Base-by-base conservation (phyloP, 2,797 vertebrate species). In the Serranus cabrilla region DNA sequence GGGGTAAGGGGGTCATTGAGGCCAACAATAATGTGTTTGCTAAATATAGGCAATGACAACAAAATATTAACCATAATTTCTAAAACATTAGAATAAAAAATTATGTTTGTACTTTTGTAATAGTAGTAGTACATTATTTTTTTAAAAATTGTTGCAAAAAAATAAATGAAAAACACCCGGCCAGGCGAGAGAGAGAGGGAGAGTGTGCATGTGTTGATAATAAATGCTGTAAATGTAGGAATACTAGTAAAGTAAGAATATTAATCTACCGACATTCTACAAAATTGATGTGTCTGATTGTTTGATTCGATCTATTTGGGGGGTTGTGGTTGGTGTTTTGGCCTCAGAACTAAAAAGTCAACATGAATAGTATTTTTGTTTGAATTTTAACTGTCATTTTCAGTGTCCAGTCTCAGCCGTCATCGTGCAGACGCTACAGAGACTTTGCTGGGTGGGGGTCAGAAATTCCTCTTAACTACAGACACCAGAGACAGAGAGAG, bases 381-480 rank as follows among this genome's bases (percentile, higher is more conserved):
- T 34, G 1, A 23, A 21, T 57, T 40, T 16, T 20, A 56, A 40
- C 17, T 49, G 49, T 68, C 47, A 49, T 17, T 55, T 18, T 31
- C 47, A 54, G 47, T 23, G 40, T 56, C 75, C 64, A 39, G 70
- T 31, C 45, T 42, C 27, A 40, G 13, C 20, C 42, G 70, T 20
- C 75, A 27, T 50, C 39, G 37, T 52, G 54, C 50, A 63, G 47
- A 71, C 40, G 40, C 39, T 27, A 6, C 52, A 75, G 42, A 72
- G 62, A 69, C 46, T 2, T 47, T 43, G 17, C 23, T 71, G 31
- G 27, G 34, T 18, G 31, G 65, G 51, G 79, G 65, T 68, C 61
- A 78, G 67, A 85, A 67, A 79, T 71, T 76, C 62, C 46, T 79
- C 61, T 52, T 59, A 75, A 82, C 67, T 71, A 40, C 50, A 74